phyloP scores from a whole-genome alignment of 30 jellyfish, hydroid and myxozoan species.

The Cassiopea xamachana region DNA sequence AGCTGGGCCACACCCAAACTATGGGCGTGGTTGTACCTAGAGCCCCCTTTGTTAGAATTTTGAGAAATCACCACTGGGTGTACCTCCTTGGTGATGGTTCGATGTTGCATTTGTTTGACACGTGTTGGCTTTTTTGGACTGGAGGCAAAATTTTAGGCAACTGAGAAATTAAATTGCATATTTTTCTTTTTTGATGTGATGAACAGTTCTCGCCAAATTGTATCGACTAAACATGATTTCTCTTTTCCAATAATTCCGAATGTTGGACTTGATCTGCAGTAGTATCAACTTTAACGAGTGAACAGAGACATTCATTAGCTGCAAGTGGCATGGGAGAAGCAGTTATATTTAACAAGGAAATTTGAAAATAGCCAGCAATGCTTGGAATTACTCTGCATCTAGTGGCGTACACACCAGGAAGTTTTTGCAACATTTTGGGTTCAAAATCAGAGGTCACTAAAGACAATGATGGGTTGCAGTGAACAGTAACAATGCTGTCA shows the following conservation, averaged over 20 bases:
- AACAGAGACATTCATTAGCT: slow-evolving; percentile 7
- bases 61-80: neutral
- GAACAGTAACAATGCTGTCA: slow-evolving; percentile 26
- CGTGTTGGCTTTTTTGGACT: slow-evolving; percentile 47
- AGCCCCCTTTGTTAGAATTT: no score
- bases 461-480: slow-evolving; percentile 32
- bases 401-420: slow-evolving; percentile 16
- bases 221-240: neutral
- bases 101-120: slow-evolving; percentile 32
- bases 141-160: slow-evolving; percentile 29
- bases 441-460: slow-evolving; percentile 53
- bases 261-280: neutral
- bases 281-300: neutral
- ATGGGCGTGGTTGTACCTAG: no score
- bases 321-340: neutral
- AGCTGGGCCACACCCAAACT: no score
- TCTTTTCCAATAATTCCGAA: neutral
- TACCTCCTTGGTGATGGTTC: slow-evolving; percentile 6
- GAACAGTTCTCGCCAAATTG: neutral
- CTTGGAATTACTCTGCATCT: slow-evolving; percentile 54
- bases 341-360: neutral
- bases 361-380: neutral
- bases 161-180: neutral
- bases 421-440: slow-evolving; percentile 18
- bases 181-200: neutral